These are phyloP conservation scores for Paradisaea rubra DNA, from an alignment of 2,113 vertebrate genomes.

Conservation along the genomic window DNA sequence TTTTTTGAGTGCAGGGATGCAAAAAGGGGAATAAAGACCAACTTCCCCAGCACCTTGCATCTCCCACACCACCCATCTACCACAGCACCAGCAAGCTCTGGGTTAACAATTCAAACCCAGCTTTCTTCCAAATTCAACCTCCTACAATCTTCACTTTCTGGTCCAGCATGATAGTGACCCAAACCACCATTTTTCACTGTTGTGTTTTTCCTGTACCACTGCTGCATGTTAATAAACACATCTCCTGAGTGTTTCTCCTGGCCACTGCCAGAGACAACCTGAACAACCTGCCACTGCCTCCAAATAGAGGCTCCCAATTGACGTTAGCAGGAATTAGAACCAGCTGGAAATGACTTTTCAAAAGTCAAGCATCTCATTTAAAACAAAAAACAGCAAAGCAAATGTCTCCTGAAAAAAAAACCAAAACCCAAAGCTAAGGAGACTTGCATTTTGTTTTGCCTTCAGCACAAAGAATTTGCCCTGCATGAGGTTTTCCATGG, in stretches of 20 bases:
- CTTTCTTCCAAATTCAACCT: background rate
- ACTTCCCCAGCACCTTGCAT: background rate
- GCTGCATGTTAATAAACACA: background rate
- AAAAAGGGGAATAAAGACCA: background rate
- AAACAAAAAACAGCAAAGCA: background rate
- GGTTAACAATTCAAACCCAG: background rate
- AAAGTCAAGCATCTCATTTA: background rate
- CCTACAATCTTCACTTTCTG: background rate
- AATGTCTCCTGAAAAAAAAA: background rate
- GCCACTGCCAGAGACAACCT: background rate
- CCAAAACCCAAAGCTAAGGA: background rate
- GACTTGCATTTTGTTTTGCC: background rate
- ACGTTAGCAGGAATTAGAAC: background rate
- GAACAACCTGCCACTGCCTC: background rate
- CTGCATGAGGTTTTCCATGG: background rate
- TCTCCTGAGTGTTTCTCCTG: background rate
- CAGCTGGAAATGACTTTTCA: background rate
- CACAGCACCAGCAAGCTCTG: background rate
- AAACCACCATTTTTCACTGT: background rate
- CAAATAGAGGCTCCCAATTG: background rate
- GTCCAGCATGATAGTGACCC: accelerated
- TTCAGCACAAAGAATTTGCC: background rate
- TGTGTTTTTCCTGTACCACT: background rate
- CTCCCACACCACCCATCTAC: background rate
- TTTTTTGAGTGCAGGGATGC: background rate